Percentiles rank a stretch among this genome's conserved stretches.
phyloP scores from a whole-genome alignment of 2,888 invertebrate species.

The Electrophaes corylata region DNA sequence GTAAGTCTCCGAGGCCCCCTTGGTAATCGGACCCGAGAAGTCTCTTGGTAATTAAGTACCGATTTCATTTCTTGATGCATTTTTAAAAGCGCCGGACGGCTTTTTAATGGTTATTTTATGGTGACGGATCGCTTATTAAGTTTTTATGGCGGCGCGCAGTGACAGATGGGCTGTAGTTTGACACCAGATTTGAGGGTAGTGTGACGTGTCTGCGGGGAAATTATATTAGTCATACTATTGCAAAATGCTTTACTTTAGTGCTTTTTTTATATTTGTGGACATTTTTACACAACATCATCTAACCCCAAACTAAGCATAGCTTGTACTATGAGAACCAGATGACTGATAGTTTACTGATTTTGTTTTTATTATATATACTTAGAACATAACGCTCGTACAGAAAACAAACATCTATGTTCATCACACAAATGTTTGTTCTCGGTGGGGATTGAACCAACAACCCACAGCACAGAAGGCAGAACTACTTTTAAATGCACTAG shows the following conservation, averaged over 20 bases:
- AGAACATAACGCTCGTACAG: too few species aligned
- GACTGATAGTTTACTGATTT: too few species aligned
- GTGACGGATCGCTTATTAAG: slow-evolving; percentile 84
- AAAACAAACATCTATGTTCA: too few species aligned
- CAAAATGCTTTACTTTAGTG: not conserved
- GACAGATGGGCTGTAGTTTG: slow-evolving; percentile 83
- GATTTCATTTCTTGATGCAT: slow-evolving; percentile 83
- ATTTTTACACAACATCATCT: too few species aligned
- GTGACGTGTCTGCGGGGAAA: slow-evolving; percentile 38
- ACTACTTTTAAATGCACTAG: too few species aligned
- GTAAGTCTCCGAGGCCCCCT: slow-evolving; percentile 48
- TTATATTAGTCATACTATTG: slow-evolving; percentile 11
- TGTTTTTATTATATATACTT: too few species aligned
- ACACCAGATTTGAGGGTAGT: slow-evolving; percentile 76
- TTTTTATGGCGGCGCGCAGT: slow-evolving; percentile 75
- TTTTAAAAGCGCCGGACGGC: slow-evolving; percentile 83
- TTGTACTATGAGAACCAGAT: too few species aligned
- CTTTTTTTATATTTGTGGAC: too few species aligned
- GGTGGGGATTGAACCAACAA: too few species aligned
- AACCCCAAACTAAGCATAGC: too few species aligned
- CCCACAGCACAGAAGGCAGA: too few species aligned
- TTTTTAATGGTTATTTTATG: slow-evolving; percentile 84
- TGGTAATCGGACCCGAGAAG: slow-evolving; percentile 74
- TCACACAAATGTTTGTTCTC: too few species aligned
- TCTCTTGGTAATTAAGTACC: slow-evolving; percentile 83